These are phyloP conservation scores for Spheniscus mendiculus DNA, from an alignment of 2,113 vertebrate genomes.

Conservation along the genomic window DNA sequence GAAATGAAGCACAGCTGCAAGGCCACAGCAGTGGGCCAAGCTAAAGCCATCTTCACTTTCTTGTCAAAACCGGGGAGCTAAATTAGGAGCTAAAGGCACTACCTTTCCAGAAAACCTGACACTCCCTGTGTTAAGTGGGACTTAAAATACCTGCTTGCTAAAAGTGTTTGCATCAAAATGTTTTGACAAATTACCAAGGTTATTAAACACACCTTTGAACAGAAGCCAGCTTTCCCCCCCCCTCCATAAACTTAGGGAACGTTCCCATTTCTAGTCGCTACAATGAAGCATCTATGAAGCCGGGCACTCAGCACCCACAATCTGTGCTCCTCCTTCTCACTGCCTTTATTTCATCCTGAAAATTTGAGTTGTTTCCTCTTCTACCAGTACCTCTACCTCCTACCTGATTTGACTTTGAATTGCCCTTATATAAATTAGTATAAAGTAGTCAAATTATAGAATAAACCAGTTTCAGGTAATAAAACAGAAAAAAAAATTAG, in stretches of 20 bases:
- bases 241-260: accelerated
- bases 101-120: neutral
- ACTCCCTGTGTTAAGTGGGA: neutral
- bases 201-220: neutral
- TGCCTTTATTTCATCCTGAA: neutral
- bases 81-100: neutral
- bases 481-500: neutral
- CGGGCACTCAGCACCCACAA: neutral
- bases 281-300: neutral
- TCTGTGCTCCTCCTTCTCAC: neutral
- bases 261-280: neutral
- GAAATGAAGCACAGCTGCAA: neutral
- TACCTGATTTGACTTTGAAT: neutral
- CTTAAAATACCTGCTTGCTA: neutral
- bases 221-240: neutral
- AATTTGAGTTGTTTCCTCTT: neutral
- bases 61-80: neutral
- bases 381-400: neutral
- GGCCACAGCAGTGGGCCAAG: neutral
- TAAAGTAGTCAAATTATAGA: neutral
- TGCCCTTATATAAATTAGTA: neutral
- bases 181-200: neutral
- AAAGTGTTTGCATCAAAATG: neutral
- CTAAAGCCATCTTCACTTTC: neutral
- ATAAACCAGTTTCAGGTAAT: neutral